A percentile compares a stretch with the other conserved stretches of the same genome.
These are phyloP conservation scores for Takifugu flavidus DNA, from an alignment of 2,113 vertebrate genomes.

Conservation along the genomic window DNA sequence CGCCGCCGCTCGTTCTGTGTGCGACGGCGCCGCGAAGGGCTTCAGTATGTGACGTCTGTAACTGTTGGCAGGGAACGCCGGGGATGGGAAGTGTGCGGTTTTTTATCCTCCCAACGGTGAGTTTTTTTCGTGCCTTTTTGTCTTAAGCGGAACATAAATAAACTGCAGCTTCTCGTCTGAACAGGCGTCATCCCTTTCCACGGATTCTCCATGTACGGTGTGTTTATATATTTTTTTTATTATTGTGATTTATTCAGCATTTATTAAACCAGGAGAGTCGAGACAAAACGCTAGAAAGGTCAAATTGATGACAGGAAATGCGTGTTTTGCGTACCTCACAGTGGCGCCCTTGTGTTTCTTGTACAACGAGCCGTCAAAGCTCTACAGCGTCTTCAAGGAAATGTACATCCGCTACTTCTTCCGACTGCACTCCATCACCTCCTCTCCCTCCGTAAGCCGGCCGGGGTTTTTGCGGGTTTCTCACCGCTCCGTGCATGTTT, in stretches of 20 bases:
- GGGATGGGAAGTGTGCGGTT: slow-evolving; percentile 84
- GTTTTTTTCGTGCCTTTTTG: background rate
- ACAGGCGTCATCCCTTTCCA: slow-evolving; percentile 97
- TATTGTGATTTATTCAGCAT: background rate
- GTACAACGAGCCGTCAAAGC: slow-evolving; percentile 92
- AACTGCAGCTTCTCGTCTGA: background rate
- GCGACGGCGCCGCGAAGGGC: background rate
- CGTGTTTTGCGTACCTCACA: slow-evolving; percentile 61
- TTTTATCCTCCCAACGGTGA: slow-evolving; percentile 97
- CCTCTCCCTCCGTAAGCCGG: slow-evolving; percentile 87
- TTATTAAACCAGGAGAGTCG: background rate
- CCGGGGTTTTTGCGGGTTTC: background rate
- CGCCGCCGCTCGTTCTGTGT: background rate
- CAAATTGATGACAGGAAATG: background rate
- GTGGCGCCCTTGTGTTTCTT: slow-evolving; percentile 97
- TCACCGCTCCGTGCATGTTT: too few species aligned
- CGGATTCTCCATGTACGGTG: slow-evolving; percentile 99
- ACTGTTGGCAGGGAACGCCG: slow-evolving; percentile 79
- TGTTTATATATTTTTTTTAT: slow-evolving; percentile 28
- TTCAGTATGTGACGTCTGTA: background rate
- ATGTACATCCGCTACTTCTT: slow-evolving; percentile 98
- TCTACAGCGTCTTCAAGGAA: slow-evolving; percentile 96
- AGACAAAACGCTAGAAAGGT: background rate
- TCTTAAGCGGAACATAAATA: background rate
- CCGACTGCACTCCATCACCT: slow-evolving; percentile 96